phyloP scores from a whole-genome alignment of 1,140 invertebrate genomes.

The Brachionus koreanus region DNA sequence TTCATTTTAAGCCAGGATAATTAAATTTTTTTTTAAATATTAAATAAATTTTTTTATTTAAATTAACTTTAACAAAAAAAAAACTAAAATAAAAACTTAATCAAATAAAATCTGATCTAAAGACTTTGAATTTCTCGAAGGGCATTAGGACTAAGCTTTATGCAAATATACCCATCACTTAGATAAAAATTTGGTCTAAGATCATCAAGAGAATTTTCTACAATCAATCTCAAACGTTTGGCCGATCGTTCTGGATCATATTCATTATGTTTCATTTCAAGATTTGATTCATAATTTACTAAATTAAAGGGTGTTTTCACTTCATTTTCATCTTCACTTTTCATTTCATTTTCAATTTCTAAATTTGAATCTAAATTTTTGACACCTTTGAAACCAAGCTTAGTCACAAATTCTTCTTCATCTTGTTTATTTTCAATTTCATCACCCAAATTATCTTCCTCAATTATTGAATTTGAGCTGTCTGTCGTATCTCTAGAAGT shows the following conservation, averaged over 20 bases:
- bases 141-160: background rate
- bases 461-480: background rate
- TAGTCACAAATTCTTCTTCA: background rate
- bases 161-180: background rate
- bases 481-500: background rate
- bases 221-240: background rate
- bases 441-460: background rate
- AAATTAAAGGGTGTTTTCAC: background rate
- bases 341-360: background rate
- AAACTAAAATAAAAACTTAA: background rate
- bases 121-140: background rate
- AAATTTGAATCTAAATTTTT: background rate
- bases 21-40: too few species aligned
- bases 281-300: background rate
- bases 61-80: background rate
- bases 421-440: background rate
- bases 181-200: conserved; percentile 6
- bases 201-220: background rate
- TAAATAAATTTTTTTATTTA: background rate
- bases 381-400: background rate
- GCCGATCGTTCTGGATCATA: background rate
- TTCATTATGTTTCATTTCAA: background rate
- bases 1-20: too few species aligned
- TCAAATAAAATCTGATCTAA: background rate
- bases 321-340: background rate